Evolutionary conservation across 1,140 invertebrate genomes (phyloP).

Genomic region (Sesamia nonagrioides): DNA sequence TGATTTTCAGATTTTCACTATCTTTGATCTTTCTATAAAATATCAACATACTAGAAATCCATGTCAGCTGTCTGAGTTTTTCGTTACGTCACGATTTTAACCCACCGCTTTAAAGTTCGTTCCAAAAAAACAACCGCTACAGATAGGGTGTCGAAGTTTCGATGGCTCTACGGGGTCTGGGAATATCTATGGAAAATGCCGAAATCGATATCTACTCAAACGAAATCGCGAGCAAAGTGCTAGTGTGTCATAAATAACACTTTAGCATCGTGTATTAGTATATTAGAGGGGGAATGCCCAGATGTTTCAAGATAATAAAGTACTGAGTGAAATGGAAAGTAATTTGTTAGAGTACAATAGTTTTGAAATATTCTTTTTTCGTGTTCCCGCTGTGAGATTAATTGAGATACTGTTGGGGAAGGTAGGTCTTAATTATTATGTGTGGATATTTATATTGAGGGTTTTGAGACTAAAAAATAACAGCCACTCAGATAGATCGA

Average conservation of each 20-base stretch:
- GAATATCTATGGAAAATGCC: neutral
- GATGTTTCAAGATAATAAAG: conserved; percentile 33
- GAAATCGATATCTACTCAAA: neutral
- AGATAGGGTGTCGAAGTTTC: too few species aligned
- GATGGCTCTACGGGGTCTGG: too few species aligned
- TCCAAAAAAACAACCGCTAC: too few species aligned
- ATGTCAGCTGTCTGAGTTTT: too few species aligned
- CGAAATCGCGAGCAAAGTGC: neutral
- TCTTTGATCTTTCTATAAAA: too few species aligned
- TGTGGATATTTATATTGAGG: neutral
- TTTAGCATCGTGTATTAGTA: conserved; percentile 37
- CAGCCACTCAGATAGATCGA: too few species aligned
- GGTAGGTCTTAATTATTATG: neutral
- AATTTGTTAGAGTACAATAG: conserved; percentile 45
- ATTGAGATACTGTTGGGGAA: conserved; percentile 2
- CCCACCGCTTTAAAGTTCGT: too few species aligned
- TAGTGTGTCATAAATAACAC: conserved; percentile 55
- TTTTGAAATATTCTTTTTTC: conserved; percentile 25
- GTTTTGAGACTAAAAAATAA: too few species aligned
- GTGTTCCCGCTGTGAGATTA: conserved; percentile 26
- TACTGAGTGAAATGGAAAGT: conserved; percentile 15
- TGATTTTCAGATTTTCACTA: too few species aligned
- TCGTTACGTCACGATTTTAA: too few species aligned
- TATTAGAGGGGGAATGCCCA: conserved; percentile 43
- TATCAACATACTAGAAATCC: too few species aligned